Base-by-base conservation (phyloP, 1,140 invertebrate species). In the Campoletis sonorensis region DNA sequence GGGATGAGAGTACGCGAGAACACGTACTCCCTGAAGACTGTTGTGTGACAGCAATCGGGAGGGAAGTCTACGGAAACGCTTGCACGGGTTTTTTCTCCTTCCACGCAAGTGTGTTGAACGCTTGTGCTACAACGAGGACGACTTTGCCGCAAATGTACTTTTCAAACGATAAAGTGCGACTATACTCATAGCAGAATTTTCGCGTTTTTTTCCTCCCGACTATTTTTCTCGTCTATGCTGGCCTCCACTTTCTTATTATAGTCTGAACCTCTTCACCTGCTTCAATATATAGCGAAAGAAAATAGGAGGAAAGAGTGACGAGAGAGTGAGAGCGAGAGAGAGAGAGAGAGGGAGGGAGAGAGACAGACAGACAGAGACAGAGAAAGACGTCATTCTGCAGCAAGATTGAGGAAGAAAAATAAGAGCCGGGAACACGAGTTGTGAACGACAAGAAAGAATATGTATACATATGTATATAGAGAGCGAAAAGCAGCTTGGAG, bases 361-460 rank as follows among this genome's bases (percentile, higher is more conserved):
- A n/a, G n/a, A n/a, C n/a, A n/a, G n/a, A n/a, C n/a, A n/a, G n/a
- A n/a, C n/a, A n/a, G n/a, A 21, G 76, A 68, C 45, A 81, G 49
- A 64, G 49, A 67, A 40, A 79, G 30, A 30, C 72, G 72, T 54
- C 23, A 75, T 75, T 75, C 72, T 40, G 37, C 26, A 33, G 21
- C 72, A 75, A 75, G 72, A 54, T 75, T 75, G 72, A 75, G 72
- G 72, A 75, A 75, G 49, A 75, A 26, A 54, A 75, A 75, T 54
- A 75, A 15, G 49, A 75, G 23, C 1, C 4, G 45, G 3, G 72
- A 75, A 75, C 72, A 23, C 45, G 49, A 51, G 16, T 75, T 15
- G 72, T 54, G 72, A 75, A 75, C 72, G 40, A 18, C 18, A 75
- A 27, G 67, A 33, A 11, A 18, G 27, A 30, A 27, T 23, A 64